phyloP scores from a whole-genome alignment of 2,888 invertebrate species.

The Agonopterix arenella region DNA sequence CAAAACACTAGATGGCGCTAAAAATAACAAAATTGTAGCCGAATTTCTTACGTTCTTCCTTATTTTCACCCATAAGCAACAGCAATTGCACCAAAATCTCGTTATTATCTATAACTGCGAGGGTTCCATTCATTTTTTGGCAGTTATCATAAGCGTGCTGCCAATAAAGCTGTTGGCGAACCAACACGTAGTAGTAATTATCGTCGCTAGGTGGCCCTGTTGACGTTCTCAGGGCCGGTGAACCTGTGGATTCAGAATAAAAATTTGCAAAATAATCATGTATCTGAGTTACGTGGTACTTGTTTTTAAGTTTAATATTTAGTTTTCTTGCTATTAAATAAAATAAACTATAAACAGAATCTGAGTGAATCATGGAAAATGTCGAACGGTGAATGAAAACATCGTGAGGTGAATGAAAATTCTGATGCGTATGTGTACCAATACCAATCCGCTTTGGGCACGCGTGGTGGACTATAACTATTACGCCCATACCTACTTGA shows the following conservation, averaged over 20 bases:
- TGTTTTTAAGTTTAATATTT: no score
- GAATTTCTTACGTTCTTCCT: slow-evolving; percentile 49
- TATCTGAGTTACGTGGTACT: background rate
- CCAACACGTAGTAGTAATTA: slow-evolving; percentile 49
- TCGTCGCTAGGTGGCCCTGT: slow-evolving; percentile 51
- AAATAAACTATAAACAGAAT: no score
- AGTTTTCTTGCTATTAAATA: no score
- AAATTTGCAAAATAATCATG: no score
- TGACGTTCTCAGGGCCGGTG: slow-evolving; percentile 18
- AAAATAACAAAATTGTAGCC: background rate
- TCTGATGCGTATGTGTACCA: no score
- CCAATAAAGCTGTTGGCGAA: slow-evolving; percentile 51
- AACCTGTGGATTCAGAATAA: slow-evolving; percentile 19
- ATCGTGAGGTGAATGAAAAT: no score
- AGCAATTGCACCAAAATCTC: slow-evolving; percentile 51
- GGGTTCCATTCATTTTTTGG: slow-evolving; percentile 47
- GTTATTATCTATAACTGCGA: slow-evolving; percentile 46
- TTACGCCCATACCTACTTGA: no score
- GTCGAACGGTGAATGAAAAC: no score
- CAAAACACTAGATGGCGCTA: background rate
- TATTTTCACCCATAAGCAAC: slow-evolving; percentile 62
- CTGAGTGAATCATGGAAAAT: no score
- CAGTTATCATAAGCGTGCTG: slow-evolving; percentile 64
- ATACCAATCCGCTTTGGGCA: no score
- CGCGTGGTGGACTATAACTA: no score